Evolutionary conservation across 1,140 invertebrate species (phyloP).

Genomic region (Drosophila tristis): DNA sequence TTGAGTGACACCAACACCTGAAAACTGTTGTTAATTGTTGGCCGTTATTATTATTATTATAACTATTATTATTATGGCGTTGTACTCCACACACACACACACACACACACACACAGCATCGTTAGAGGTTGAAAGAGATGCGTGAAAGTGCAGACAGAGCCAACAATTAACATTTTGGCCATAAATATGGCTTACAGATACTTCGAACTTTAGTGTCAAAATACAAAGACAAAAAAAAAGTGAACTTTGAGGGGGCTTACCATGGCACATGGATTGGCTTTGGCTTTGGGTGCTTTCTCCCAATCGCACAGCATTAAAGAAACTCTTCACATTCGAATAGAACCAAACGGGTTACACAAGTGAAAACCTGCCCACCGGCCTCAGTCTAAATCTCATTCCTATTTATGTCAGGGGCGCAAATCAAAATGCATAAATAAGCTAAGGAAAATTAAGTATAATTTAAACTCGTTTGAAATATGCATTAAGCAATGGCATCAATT

Average conservation of each 20-base stretch:
- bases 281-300: constrained; percentile 50
- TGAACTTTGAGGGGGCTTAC: constrained; percentile 59
- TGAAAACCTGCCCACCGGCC: constrained; percentile 51
- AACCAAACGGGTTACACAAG: constrained; percentile 58
- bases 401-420: constrained; percentile 74
- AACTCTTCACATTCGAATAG: constrained; percentile 16
- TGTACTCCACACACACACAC: constrained; percentile 63
- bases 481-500: constrained; percentile 57
- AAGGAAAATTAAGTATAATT: constrained; percentile 37
- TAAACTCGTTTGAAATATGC: constrained; percentile 52
- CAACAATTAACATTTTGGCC: constrained; percentile 69
- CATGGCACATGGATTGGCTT: neutral
- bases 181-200: constrained; percentile 60
- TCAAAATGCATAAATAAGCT: constrained; percentile 37
- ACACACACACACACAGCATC: constrained; percentile 10
- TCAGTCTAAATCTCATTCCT: constrained; percentile 25
- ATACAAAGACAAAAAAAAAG: constrained; percentile 24
- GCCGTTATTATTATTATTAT: constrained; percentile 40
- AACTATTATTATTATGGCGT: constrained; percentile 39
- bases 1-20: constrained; percentile 27
- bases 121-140: constrained; percentile 32
- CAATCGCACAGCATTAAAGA: neutral
- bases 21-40: constrained; percentile 66
- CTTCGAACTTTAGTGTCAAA: constrained; percentile 55
- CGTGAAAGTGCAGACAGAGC: constrained; percentile 71